These are phyloP conservation scores for Chrysolina americana DNA, from an alignment of 2,888 invertebrate genomes.

Conservation along the genomic window DNA sequence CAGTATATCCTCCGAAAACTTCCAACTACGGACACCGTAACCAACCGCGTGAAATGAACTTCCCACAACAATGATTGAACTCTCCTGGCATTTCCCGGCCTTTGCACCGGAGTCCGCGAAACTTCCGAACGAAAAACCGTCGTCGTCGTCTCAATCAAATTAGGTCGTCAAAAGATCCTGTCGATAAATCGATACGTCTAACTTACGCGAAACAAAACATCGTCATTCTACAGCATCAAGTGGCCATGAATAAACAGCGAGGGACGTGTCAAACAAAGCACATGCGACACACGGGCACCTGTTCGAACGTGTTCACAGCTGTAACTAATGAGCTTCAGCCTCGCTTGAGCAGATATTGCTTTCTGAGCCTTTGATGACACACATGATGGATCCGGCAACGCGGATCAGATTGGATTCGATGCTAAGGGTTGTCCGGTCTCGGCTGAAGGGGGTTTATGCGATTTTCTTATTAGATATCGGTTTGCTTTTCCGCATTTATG, in stretches of 20 bases:
- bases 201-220: too few species aligned
- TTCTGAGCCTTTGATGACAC: constrained; percentile 21
- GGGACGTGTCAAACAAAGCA: constrained; percentile 35
- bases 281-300: constrained; percentile 36
- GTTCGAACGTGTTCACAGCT: constrained; percentile 37
- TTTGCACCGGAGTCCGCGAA: too few species aligned
- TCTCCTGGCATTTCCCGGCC: neutral
- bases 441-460: neutral
- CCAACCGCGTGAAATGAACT: constrained; percentile 4
- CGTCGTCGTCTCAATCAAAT: too few species aligned
- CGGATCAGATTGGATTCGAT: constrained; percentile 8
- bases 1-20: neutral
- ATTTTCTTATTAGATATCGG: constrained; percentile 10
- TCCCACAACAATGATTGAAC: neutral
- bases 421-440: neutral
- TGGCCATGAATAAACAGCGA: constrained; percentile 26
- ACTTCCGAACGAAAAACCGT: too few species aligned
- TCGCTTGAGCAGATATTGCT: constrained; percentile 12
- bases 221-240: neutral
- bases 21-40: neutral
- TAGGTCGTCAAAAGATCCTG: too few species aligned
- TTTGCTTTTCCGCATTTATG: constrained; percentile 13
- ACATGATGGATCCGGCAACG: neutral
- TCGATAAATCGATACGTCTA: too few species aligned
- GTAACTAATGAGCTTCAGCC: constrained; percentile 40